phyloP scores from a whole-genome alignment of 2,797 vertebrate genomes.

The Muscicapa comitata region DNA sequence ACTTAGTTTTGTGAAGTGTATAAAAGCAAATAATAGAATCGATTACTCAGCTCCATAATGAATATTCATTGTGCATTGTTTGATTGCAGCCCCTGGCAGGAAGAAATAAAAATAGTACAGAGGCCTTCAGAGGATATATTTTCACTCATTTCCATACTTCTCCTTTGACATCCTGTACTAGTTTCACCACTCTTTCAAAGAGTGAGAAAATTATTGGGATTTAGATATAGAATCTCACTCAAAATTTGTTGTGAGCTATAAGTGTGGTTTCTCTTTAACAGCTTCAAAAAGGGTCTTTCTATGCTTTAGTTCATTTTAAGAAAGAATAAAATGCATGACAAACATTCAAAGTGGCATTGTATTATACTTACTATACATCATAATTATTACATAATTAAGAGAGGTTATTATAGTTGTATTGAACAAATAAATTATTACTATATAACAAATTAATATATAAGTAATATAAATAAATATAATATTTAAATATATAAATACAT shows the following conservation, averaged over 20 bases:
- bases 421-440: background rate
- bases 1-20: background rate
- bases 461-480: background rate
- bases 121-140: background rate
- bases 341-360: background rate
- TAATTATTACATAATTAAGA: background rate
- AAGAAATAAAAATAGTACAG: constrained; percentile 19
- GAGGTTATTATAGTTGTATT: background rate
- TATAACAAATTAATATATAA: background rate
- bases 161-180: background rate
- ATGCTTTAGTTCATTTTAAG: background rate
- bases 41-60: background rate
- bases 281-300: background rate
- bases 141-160: background rate
- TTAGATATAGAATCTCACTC: background rate
- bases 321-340: background rate
- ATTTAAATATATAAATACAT: background rate
- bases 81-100: background rate
- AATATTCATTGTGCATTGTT: constrained; percentile 18
- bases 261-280: background rate
- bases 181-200: background rate
- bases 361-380: too few species aligned
- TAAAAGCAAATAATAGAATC: background rate
- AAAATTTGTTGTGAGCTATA: background rate
- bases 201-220: background rate